phyloP scores from a whole-genome alignment of 2,113 vertebrate genomes.

The Eubucco bourcierii region DNA sequence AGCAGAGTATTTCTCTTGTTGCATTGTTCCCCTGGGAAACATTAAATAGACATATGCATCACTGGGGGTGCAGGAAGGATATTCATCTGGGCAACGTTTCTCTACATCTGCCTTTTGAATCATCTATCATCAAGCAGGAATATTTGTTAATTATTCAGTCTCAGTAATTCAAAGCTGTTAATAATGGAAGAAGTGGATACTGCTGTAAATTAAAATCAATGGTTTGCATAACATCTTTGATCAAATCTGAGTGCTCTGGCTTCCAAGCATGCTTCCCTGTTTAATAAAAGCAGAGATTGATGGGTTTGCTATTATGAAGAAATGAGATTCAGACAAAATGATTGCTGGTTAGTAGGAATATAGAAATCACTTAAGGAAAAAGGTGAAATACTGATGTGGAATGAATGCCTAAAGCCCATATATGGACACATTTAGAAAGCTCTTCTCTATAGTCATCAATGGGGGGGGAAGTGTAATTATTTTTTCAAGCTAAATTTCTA shows the following conservation, averaged over 20 bases:
- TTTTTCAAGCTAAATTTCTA: slow-evolving; percentile 35
- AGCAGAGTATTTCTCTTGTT: not conserved
- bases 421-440: not conserved
- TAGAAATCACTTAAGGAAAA: slow-evolving; percentile 48
- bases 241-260: slow-evolving; percentile 15
- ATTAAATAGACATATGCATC: not conserved
- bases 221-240: slow-evolving; percentile 55
- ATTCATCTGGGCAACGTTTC: not conserved
- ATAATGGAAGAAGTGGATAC: slow-evolving; percentile 64
- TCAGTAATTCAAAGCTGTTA: slow-evolving; percentile 40
- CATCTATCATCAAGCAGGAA: not conserved
- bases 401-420: slow-evolving; percentile 17
- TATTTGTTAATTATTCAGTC: slow-evolving; percentile 58
- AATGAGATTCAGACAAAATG: slow-evolving; percentile 53
- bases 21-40: not conserved
- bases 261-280: slow-evolving; percentile 11
- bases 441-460: not conserved
- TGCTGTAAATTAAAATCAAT: slow-evolving; percentile 63
- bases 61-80: not conserved
- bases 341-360: slow-evolving; percentile 45
- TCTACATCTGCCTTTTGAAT: not conserved
- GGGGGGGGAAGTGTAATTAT: not conserved
- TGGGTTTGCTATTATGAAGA: slow-evolving; percentile 36
- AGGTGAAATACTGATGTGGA: slow-evolving; percentile 35
- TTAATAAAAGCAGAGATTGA: slow-evolving; percentile 53